Evolutionary conservation across 1,140 invertebrate species (phyloP), one percentile per base, ranked within the genome.

Genomic region (Pogonomyrmex barbatus): DNA sequence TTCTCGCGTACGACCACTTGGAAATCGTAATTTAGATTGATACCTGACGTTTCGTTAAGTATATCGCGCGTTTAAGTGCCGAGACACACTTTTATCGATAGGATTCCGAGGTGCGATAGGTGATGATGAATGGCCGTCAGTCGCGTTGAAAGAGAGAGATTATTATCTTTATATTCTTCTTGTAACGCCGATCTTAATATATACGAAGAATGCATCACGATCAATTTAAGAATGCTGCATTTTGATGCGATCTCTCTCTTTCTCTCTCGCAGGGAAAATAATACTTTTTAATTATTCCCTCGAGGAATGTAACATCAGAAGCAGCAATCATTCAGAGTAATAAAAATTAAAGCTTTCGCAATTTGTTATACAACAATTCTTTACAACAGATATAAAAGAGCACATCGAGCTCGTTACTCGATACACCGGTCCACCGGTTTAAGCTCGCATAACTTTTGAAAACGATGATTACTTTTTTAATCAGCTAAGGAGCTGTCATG

Each of bases 1-100:
- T 62, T 45, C 60, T 39, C 24, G 10, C 39, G 4, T 17, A 45
- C 65, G 24, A 82, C 85, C 67, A 14, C 8, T 42, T 39, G 50
- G 33, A 36, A 88, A 87, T 86, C 77, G 56, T 91, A 88, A 91
- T 87, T 91, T 76, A 88, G 73, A 86, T 84, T 58, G 56, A 91
- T 91, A 88, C 60, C 33, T 65, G 58, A 12, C 33, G 17, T 84
- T 85, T 71, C 58, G 67, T 91, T 87, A 89, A 88, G 63, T 71
- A 82, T 78, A 82, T 78, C 62, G 24, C 79, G 47, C 47, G 71
- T 89, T 79, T 78, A 52, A 60, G 67, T 68, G 65, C 71, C 58
- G 30, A 58, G 68, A 78, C 75, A 14, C 70, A 82, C n/a, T 60
- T 60, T 90, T 88, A 90, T 91, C 86, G 90, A 90, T 90, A 71